Base-by-base conservation (phyloP, 2,888 invertebrate species). In the Creontiades dilutus region DNA sequence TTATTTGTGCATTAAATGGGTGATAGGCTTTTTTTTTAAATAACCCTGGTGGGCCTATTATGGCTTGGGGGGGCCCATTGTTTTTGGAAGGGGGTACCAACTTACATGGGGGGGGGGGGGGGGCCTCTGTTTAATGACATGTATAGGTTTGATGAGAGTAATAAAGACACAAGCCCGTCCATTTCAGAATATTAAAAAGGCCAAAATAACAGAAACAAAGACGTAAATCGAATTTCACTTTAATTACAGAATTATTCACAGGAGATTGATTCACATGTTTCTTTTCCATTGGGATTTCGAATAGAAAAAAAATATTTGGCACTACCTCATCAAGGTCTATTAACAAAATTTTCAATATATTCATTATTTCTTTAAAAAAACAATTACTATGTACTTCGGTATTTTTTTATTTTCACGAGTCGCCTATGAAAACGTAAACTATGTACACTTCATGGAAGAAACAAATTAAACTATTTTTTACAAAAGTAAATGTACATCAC, bases 191-290 rank as follows among this genome's bases (percentile, higher is more conserved):
- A n/a, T n/a, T n/a, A n/a, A 37, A 37, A 37, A 37, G 37, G 37
- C 3, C 7, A 37, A 7, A 37, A 37, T 37, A 37, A 37, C 37
- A 37, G 37, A 37, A 37, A 37, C 37, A 37, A 37, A 37, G 37
- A 37, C 37, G 7, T 37, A 76, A 76, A 78, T 78, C 78, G 78
- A 78, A 37, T 78, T 37, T 46, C 37, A 78, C 75, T 85, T 75
- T 86, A 86, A 86, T 86, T 86, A 86, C 86, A 86, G 46, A 37
- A 47, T 16, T 86, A 86, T 86, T 86, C 86, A 86, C 86, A 86
- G 68, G 76, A 23, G 48, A 85, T 55, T n/a, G 23, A 48, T 52
- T 52, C 28, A 82, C 23, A 82, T 27, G 82, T 23, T 68, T 68
- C 68, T 85, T 85, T 55, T 61, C 85, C 61, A 57, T 85, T 19